phyloP scores from a whole-genome alignment of 1,140 invertebrate species.

The Cotesia vestalis region DNA sequence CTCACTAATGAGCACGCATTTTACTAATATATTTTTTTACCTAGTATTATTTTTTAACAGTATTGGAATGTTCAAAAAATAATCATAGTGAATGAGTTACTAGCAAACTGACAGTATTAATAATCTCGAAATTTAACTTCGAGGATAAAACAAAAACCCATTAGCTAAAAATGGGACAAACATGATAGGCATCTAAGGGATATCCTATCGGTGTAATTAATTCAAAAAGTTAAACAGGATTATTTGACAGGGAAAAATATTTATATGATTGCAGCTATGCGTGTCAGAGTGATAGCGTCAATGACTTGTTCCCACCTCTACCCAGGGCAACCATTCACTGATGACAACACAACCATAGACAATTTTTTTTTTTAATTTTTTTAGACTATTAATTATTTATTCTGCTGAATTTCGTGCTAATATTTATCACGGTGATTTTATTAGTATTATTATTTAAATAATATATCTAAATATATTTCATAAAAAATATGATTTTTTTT shows the following conservation, averaged over 20 bases:
- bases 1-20: too few species aligned
- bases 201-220: neutral
- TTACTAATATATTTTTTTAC: too few species aligned
- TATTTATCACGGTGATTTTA: constrained; percentile 1
- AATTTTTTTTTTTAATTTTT: constrained; percentile 26
- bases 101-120: too few species aligned
- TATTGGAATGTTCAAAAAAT: too few species aligned
- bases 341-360: constrained; percentile 53
- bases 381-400: constrained; percentile 20
- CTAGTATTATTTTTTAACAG: too few species aligned
- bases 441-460: constrained; percentile 1
- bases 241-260: constrained; percentile 49
- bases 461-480: neutral
- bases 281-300: constrained; percentile 89
- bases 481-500: constrained; percentile 1
- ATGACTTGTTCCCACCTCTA: constrained; percentile 87
- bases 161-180: too few species aligned
- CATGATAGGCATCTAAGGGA: too few species aligned
- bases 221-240: neutral
- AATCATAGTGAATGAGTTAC: too few species aligned
- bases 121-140: too few species aligned
- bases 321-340: constrained; percentile 50
- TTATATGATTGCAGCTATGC: constrained; percentile 82
- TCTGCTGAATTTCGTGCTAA: neutral
- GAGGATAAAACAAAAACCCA: too few species aligned